Evolutionary conservation across 2,113 vertebrate genomes (phyloP).

Genomic region (Corapipo altera): DNA sequence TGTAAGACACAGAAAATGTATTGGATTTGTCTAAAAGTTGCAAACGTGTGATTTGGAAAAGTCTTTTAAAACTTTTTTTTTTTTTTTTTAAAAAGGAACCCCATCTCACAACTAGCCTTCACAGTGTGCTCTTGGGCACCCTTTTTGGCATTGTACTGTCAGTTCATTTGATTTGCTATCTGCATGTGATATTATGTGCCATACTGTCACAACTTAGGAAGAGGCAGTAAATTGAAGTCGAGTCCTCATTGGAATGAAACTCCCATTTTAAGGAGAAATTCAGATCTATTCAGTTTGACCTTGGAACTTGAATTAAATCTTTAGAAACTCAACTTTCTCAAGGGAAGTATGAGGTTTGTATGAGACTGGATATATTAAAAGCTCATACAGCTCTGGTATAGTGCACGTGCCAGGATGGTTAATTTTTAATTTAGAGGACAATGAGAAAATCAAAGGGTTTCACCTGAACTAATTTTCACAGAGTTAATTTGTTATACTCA

Average conservation of each 20-base stretch:
- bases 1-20: background rate
- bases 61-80: background rate
- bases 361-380: constrained; percentile 74
- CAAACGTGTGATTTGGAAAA: background rate
- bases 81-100: background rate
- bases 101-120: constrained; percentile 24
- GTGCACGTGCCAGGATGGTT: constrained; percentile 66
- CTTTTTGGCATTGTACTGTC: constrained; percentile 68
- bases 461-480: constrained; percentile 77
- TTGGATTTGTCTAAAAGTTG: constrained; percentile 1
- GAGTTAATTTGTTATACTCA: constrained; percentile 73
- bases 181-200: constrained; percentile 74
- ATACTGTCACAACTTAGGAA: constrained; percentile 77
- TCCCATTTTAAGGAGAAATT: constrained; percentile 80
- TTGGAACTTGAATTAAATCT: constrained; percentile 84
- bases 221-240: constrained; percentile 79
- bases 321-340: constrained; percentile 80
- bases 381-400: constrained; percentile 41
- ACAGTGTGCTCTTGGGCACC: constrained; percentile 39
- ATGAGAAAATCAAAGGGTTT: constrained; percentile 71
- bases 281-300: constrained; percentile 82
- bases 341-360: constrained; percentile 76
- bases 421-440: constrained; percentile 81
- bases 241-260: constrained; percentile 81
- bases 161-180: constrained; percentile 74